Evolutionary conservation across 2,888 invertebrate genomes (phyloP), one percentile per base, ranked within the genome.

Genomic region (Sesia apiformis): DNA sequence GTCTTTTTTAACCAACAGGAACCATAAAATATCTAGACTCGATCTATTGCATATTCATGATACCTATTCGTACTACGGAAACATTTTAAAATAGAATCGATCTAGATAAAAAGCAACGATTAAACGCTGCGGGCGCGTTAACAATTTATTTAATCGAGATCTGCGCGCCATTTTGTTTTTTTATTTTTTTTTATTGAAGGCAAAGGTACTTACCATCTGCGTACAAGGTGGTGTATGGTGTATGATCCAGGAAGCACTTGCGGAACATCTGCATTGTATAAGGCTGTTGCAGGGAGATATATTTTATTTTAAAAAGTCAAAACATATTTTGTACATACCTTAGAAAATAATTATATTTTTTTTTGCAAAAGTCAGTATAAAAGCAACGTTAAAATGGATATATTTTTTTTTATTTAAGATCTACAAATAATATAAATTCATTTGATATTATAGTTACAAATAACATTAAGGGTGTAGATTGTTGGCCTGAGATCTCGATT

Each of bases 131-230:
- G 65, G 78, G 85, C 76, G 83, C 74, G 73, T 71, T 75, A 77
- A 80, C 78, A 78, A 82, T 85, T 84, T 80, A 84, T 84, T 80
- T 69, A 72, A 77, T 74, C 74, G 74, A 72, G 78, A 80, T 81
- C 78, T 69, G 61, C 66, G 58, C 60, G 63, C 67, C 64, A 70
- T 77, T 70, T 72, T 70, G 49, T 40, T 60, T 60, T 63, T 63
- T 61, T 61, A 62, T 65, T 65, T 62, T 67, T 67, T 65, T 65
- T 63, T 60, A 60, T 53, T 52, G 55, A 57, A 60, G 55, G 58
- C 61, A 57, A 63, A 56, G 54, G 56, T 52, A 65, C 57, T 62
- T 56, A 63, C 74, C 82, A 82, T 81, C 79, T 83, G 82, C 80
- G 66, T 72, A 72, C 76, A 83, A 82, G 83, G 82, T 84, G 83